phyloP scores from a whole-genome alignment of 2,888 invertebrate genomes.

The Rutpela maculata region DNA sequence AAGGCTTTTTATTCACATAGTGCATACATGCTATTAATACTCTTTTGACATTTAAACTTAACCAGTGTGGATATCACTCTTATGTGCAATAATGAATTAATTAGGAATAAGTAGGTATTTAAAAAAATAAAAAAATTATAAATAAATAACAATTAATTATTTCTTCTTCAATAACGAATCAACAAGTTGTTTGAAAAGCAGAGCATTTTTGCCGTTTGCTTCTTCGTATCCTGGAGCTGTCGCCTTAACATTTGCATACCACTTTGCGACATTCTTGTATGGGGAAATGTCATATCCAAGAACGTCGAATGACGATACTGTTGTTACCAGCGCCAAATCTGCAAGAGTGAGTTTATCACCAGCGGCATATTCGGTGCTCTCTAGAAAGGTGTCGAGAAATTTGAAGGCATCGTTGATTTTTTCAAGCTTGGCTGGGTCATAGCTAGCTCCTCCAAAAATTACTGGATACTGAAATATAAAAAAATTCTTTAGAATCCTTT shows the following conservation, averaged over 20 bases:
- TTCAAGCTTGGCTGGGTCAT: conserved; percentile 81
- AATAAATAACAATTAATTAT: conserved; percentile 32
- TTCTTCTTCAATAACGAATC: conserved; percentile 64
- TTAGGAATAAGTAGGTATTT: too few species aligned
- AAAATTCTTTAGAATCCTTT: too few species aligned
- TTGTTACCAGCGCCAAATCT: conserved; percentile 82
- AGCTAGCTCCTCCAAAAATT: conserved; percentile 72
- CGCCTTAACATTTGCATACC: conserved; percentile 78
- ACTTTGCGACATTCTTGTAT: conserved; percentile 81
- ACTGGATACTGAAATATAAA: conserved; percentile 67
- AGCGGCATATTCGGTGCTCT: conserved; percentile 82
- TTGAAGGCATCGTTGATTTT: conserved; percentile 82
- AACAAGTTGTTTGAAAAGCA: conserved; percentile 66
- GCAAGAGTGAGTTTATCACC: conserved; percentile 86
- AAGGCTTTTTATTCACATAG: too few species aligned
- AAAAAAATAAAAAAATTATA: too few species aligned
- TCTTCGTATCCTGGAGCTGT: conserved; percentile 78
- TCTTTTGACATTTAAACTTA: too few species aligned
- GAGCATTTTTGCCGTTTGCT: conserved; percentile 67
- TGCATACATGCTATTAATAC: too few species aligned
- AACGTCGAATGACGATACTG: conserved; percentile 83
- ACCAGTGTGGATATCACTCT: too few species aligned
- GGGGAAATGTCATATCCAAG: conserved; percentile 79
- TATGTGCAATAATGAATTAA: too few species aligned
- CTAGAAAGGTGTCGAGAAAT: conserved; percentile 83